These are phyloP conservation scores for Catocala sponsa DNA, from an alignment of 2,888 invertebrate genomes.

Conservation along the genomic window DNA sequence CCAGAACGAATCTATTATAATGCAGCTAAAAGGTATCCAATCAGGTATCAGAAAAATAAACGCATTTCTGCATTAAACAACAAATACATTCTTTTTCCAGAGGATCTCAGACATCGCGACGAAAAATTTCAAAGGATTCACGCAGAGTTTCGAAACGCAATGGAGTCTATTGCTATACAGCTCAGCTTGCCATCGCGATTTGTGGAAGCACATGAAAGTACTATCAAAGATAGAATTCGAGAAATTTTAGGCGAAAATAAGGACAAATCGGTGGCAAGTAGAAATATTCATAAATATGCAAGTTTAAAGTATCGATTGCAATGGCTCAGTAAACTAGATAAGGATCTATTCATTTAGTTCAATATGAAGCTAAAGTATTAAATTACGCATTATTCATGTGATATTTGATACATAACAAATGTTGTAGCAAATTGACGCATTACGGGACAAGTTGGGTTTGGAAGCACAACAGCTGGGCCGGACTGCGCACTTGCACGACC, in stretches of 20 bases:
- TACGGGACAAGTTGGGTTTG: slow-evolving; percentile 92
- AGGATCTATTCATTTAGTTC: too few species aligned
- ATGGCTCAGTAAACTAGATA: too few species aligned
- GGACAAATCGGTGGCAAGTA: slow-evolving; percentile 91
- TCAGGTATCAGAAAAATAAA: too few species aligned
- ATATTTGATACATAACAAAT: neutral
- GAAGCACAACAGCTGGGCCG: slow-evolving; percentile 92
- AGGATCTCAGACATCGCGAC: slow-evolving; percentile 91
- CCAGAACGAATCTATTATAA: slow-evolving; percentile 90
- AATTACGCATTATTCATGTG: too few species aligned
- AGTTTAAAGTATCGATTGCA: too few species aligned
- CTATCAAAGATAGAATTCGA: slow-evolving; percentile 93
- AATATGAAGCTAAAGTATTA: too few species aligned
- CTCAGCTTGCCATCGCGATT: slow-evolving; percentile 91
- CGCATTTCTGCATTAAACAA: too few species aligned
- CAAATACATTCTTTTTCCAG: slow-evolving; percentile 67
- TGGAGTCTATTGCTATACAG: slow-evolving; percentile 92
- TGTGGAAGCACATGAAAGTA: slow-evolving; percentile 93
- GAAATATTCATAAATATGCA: neutral
- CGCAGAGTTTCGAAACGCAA: slow-evolving; percentile 90
- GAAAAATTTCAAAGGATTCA: slow-evolving; percentile 91
- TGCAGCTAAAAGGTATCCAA: slow-evolving; percentile 89
- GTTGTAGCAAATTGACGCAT: slow-evolving; percentile 91
- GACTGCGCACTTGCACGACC: slow-evolving; percentile 90
- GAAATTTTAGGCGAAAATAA: slow-evolving; percentile 93